Evolutionary conservation across 1,140 invertebrate genomes (phyloP), one percentile per base, ranked within the genome.

Genomic region (Gryllus bimaculatus): DNA sequence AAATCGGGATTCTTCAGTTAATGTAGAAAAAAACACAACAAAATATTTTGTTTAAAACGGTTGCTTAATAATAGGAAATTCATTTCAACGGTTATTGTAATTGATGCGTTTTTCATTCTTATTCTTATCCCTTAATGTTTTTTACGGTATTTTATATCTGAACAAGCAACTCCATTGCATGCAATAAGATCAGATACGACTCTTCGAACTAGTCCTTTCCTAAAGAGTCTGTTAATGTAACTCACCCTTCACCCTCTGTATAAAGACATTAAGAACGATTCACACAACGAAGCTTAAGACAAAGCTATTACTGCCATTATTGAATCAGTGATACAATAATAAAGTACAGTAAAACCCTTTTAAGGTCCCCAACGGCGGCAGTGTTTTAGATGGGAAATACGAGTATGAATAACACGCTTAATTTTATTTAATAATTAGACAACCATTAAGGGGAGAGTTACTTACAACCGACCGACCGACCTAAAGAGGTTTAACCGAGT

Each of bases 221-320:
- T 66, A 3, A 39, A 66, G 54, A 66, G 54, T 66, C 54, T 66
- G 54, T 66, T 66, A 10, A 66, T 66, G 54, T 66, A 66, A 66
- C 54, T 66, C 54, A 66, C 54, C 54, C 54, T 66, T 13, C 54
- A 39, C 54, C 54, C 54, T 66, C 18, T 1, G 18, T 66, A 66
- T 13, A 66, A 66, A 66, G 54, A 66, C 54, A 66, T 66, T 66
- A 66, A 66, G 54, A 66, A 18, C 54, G 26, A 39, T 39, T 66
- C 54, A 18, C 54, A 66, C 10, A 66, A 18, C 10, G 7, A 66
- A 66, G 54, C 54, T 66, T 66, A 66, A 66, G 54, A 66, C 54
- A 66, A 66, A 66, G 54, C 54, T 66, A 66, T 66, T 66, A 66
- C 54, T 66, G 54, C 54, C 18, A 66, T 66, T 66, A 66, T 66